These are phyloP conservation scores for Eubucco bourcierii DNA, from an alignment of 2,113 vertebrate genomes.

Conservation along the genomic window DNA sequence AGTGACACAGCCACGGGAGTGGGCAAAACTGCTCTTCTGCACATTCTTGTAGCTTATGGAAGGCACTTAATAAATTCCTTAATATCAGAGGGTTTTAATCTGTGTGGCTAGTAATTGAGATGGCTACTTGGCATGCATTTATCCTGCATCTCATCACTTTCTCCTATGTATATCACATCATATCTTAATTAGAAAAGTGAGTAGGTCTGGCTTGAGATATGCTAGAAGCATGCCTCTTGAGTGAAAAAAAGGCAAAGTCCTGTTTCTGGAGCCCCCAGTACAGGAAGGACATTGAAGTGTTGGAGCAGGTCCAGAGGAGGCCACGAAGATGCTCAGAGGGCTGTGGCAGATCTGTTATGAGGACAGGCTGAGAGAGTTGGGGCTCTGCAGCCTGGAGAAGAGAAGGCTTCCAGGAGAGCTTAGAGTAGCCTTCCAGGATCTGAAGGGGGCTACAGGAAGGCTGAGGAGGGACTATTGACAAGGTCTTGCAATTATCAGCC, in stretches of 20 bases:
- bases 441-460: too few species aligned
- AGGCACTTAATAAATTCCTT: conserved; percentile 49
- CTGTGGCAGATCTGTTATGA: too few species aligned
- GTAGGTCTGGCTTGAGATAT: conserved; percentile 24
- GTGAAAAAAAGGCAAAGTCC: not conserved
- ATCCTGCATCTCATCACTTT: conserved; percentile 38
- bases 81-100: conserved; percentile 38
- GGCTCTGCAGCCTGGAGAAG: too few species aligned
- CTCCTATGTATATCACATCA: conserved; percentile 24
- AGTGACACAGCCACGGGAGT: not conserved
- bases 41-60: not conserved
- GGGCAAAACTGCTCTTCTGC: conserved; percentile 1
- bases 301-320: too few species aligned
- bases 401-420: too few species aligned
- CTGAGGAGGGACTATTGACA: too few species aligned
- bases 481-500: too few species aligned
- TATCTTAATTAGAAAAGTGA: conserved; percentile 60
- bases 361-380: too few species aligned
- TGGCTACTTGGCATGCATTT: conserved; percentile 30
- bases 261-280: not conserved
- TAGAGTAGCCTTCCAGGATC: too few species aligned
- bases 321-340: too few species aligned
- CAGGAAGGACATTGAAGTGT: too few species aligned
- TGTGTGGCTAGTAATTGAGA: conserved; percentile 30
- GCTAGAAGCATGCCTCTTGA: not conserved